phyloP scores from a whole-genome alignment of 1,140 invertebrate genomes.

The Drosophila auraria region DNA sequence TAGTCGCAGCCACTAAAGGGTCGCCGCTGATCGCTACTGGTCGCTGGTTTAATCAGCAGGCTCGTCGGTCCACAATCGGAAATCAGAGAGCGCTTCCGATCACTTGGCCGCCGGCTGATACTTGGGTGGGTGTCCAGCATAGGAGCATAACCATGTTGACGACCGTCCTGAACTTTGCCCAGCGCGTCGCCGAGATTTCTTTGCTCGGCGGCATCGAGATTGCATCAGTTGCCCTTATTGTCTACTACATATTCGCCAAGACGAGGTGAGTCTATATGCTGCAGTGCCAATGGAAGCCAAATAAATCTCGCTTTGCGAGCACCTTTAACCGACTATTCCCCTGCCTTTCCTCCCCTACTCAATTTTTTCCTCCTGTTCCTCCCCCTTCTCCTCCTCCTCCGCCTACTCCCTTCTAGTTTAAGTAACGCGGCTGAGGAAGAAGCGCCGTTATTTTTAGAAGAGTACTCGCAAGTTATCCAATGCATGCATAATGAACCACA shows the following conservation, averaged over 20 bases:
- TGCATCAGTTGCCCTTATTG: conserved; percentile 76
- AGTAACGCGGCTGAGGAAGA: conserved; percentile 37
- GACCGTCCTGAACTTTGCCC: conserved; percentile 71
- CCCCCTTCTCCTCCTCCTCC: not conserved
- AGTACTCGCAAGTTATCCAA: conserved; percentile 35
- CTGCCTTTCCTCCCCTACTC: not conserved
- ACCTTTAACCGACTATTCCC: conserved; percentile 13
- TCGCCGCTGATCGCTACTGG: conserved; percentile 12
- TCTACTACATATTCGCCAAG: conserved; percentile 82
- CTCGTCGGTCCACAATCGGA: conserved; percentile 13
- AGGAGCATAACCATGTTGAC: conserved; percentile 55
- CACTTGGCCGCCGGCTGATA: conserved; percentile 51
- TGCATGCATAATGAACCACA: conserved; percentile 52
- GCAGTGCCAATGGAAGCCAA: conserved; percentile 52
- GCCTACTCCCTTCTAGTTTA: conserved; percentile 14
- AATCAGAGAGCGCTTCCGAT: conserved; percentile 44
- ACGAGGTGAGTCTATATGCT: conserved; percentile 71
- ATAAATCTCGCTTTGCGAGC: conserved; percentile 40
- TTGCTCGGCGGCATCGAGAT: conserved; percentile 81
- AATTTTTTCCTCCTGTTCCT: not conserved
- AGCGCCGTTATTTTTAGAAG: conserved; percentile 49
- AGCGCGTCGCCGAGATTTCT: conserved; percentile 78
- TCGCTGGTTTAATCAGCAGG: conserved; percentile 23
- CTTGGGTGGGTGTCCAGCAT: conserved; percentile 26
- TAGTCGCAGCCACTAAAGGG: conserved; percentile 37